phyloP scores from a whole-genome alignment of 2,888 invertebrate species.

The Xestia ashworthii region DNA sequence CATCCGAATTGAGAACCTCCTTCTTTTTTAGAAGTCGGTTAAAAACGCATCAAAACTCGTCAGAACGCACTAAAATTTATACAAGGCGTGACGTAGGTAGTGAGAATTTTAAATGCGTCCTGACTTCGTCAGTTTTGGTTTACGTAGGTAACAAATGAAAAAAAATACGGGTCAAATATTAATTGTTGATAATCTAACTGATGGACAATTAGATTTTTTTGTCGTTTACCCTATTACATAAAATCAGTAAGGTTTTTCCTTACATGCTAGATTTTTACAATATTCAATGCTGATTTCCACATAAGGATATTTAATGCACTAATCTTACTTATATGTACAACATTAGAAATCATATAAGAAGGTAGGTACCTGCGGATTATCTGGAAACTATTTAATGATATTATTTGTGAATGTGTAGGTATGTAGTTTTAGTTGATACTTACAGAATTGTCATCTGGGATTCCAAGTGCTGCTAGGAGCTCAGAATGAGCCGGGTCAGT shows the following conservation, averaged over 20 bases:
- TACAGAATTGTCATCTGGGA: conserved; percentile 81
- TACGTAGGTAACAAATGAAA: too few relatives aligned
- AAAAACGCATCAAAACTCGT: too few relatives aligned
- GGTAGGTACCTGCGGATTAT: background rate
- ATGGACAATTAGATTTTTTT: too few relatives aligned
- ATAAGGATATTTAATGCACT: background rate
- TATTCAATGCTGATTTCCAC: background rate
- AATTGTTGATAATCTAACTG: too few relatives aligned
- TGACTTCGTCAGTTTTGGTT: too few relatives aligned
- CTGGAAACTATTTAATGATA: background rate
- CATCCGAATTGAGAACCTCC: too few relatives aligned
- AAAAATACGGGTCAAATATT: too few relatives aligned
- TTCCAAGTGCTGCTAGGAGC: conserved; percentile 78
- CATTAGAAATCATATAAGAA: background rate
- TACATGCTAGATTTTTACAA: background rate
- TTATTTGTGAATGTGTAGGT: background rate
- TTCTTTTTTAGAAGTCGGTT: too few relatives aligned
- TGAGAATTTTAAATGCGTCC: too few relatives aligned
- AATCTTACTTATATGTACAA: background rate
- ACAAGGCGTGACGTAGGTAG: too few relatives aligned
- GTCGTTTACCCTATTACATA: background rate
- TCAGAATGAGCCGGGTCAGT: conserved; percentile 81
- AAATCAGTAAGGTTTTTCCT: background rate
- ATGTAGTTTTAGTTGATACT: conserved; percentile 62
- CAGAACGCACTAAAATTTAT: too few relatives aligned